Base-by-base conservation (phyloP, 2,113 vertebrate species). In the Scomber colias region DNA sequence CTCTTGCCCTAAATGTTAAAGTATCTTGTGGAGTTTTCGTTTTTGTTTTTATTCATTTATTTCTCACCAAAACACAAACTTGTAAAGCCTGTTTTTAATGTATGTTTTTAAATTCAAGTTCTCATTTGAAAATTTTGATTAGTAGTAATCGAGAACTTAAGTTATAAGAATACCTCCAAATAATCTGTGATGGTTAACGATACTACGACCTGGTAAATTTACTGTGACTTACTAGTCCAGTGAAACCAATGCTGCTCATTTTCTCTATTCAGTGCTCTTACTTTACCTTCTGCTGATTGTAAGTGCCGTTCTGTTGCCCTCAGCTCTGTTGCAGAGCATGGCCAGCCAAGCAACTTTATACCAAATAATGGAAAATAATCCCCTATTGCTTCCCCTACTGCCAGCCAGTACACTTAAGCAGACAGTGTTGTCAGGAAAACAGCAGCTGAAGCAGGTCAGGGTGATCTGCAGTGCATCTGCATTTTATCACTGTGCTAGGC, bases 401-500 rank as follows among this genome's bases (percentile, higher is more conserved):
- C 15, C 15, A 19, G 16, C 21, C 10, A 19, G 16, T 14, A 21
- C 6, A 8, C 11, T 49, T 56, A 10, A 3, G 40, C 68, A 67
- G 48, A 44, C 10, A 1, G 48, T 49, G 49, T 45, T 51, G 16
- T 69, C 44, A 27, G 55, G 35, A 49, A 40, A 67, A 60, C 10
- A 16, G 54, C 62, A 19, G 35, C 15, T 16, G 3, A 55, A 57
- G 60, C 16, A 53, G 35, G 55, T 5, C 40, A 40, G 11, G 24
- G 24, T 7, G 10, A 31, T 31, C 17, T 3, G 12, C 17, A 56
- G 40, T 50, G 11, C 17, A 45, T 6, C 50, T 50, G 30, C 44
- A 30, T 62, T 71, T 66, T 11, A 45, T 67, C 27, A 55, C 60
- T 55, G 14, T 73, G 51, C n/a, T n/a, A 24, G 45, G 21, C 17